phyloP scores from a whole-genome alignment of 2,888 invertebrate genomes.

The Neoaliturus tenellus region DNA sequence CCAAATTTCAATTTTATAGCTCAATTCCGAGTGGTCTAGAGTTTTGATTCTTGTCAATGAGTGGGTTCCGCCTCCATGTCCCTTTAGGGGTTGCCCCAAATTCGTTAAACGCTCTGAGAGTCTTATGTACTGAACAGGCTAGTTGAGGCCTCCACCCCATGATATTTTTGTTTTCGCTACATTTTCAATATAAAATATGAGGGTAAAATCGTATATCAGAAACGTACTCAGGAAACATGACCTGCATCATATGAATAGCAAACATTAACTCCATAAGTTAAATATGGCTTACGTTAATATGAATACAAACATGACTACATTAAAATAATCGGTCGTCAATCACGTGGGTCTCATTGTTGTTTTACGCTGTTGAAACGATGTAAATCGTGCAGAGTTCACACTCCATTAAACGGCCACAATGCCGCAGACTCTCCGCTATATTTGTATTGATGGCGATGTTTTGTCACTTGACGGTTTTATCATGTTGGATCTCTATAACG shows the following conservation, averaged over 20 bases:
- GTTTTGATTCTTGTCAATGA: too few species aligned
- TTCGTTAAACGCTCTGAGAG: too few species aligned
- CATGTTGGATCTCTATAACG: slow-evolving; percentile 3
- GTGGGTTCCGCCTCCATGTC: too few species aligned
- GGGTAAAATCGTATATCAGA: too few species aligned
- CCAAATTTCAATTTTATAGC: too few species aligned
- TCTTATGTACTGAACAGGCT: too few species aligned
- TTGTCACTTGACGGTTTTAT: slow-evolving; percentile 34
- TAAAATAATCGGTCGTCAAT: neutral
- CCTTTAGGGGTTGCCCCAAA: too few species aligned
- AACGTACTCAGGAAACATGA: too few species aligned
- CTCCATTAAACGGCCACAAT: slow-evolving; percentile 26
- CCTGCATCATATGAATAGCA: neutral
- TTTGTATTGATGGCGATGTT: slow-evolving; percentile 33
- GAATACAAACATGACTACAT: neutral
- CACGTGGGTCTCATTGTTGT: slow-evolving; percentile 13
- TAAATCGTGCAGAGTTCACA: slow-evolving; percentile 37
- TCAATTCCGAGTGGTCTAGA: too few species aligned
- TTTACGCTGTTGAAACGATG: slow-evolving; percentile 26
- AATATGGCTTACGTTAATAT: neutral
- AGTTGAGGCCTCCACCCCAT: too few species aligned
- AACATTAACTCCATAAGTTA: neutral
- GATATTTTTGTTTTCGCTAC: too few species aligned
- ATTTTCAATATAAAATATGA: too few species aligned
- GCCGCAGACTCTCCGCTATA: slow-evolving; percentile 24